These are phyloP conservation scores for Chrysomela aeneicollis DNA, from an alignment of 2,888 invertebrate species.

Conservation along the genomic window DNA sequence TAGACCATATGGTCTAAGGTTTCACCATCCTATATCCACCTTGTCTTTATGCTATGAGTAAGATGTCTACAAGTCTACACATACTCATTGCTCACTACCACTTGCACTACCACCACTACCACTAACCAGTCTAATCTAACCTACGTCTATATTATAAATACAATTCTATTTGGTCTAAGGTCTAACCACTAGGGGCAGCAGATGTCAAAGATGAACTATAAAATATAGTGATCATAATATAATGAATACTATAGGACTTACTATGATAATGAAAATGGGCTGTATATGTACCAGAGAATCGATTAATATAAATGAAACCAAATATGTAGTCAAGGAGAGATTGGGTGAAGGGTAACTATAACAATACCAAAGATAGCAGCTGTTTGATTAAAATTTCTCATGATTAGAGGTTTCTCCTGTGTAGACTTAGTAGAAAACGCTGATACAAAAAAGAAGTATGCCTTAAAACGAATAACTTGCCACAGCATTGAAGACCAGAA, in stretches of 20 bases:
- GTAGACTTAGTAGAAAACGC: constrained; percentile 79
- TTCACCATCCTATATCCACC: no score
- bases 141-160: no score
- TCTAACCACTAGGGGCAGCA: no score
- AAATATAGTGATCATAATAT: constrained; percentile 50
- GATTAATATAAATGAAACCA: constrained; percentile 73
- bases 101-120: no score
- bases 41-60: no score
- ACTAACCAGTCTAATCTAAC: no score
- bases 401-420: constrained; percentile 79
- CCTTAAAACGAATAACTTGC: constrained; percentile 82
- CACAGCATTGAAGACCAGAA: constrained; percentile 81
- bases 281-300: constrained; percentile 80
- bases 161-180: no score
- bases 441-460: constrained; percentile 71
- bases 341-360: constrained; percentile 77
- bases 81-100: no score
- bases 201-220: background rate
- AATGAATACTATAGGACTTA: constrained; percentile 76
- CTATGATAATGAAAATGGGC: constrained; percentile 74
- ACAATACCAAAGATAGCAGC: constrained; percentile 25
- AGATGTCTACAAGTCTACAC: no score
- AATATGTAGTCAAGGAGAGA: constrained; percentile 73
- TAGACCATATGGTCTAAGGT: no score
- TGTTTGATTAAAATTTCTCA: constrained; percentile 24